phyloP scores from a whole-genome alignment of 2,888 invertebrate species.

The Thera britannica region DNA sequence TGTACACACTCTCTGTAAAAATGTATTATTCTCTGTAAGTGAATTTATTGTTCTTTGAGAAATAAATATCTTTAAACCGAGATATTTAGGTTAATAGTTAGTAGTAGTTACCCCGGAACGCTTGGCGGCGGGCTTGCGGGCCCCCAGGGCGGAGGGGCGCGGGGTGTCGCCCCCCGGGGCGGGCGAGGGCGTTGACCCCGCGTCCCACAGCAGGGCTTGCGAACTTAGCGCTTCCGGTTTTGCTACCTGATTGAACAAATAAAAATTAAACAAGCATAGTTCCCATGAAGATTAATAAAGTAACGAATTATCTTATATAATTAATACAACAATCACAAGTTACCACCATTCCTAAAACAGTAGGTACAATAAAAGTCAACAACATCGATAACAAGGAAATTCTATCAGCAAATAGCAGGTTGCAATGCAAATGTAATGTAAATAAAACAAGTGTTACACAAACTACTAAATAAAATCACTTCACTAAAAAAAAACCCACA shows the following conservation, averaged over 20 bases:
- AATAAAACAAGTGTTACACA: conserved; percentile 24
- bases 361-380: background rate
- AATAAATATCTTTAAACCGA: too few species aligned
- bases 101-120: conserved; percentile 52
- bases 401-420: conserved; percentile 16
- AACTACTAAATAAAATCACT: conserved; percentile 4
- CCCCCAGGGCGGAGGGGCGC: conserved; percentile 42
- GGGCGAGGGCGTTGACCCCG: conserved; percentile 42
- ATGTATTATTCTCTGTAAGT: too few species aligned
- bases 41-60: too few species aligned
- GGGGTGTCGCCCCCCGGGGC: conserved; percentile 44
- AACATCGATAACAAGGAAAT: background rate
- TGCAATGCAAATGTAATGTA: conserved; percentile 11
- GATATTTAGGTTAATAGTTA: too few species aligned
- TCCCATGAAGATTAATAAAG: background rate
- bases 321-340: background rate
- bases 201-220: conserved; percentile 73
- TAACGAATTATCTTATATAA: background rate
- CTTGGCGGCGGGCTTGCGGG: conserved; percentile 51
- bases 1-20: too few species aligned
- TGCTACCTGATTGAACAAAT: conserved; percentile 18
- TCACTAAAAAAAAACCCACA: background rate
- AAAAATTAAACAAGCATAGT: background rate
- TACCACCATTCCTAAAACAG: background rate
- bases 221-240: conserved; percentile 59